These are phyloP conservation scores for Odontothrips loti DNA, from an alignment of 2,888 invertebrate species.

Conservation along the genomic window DNA sequence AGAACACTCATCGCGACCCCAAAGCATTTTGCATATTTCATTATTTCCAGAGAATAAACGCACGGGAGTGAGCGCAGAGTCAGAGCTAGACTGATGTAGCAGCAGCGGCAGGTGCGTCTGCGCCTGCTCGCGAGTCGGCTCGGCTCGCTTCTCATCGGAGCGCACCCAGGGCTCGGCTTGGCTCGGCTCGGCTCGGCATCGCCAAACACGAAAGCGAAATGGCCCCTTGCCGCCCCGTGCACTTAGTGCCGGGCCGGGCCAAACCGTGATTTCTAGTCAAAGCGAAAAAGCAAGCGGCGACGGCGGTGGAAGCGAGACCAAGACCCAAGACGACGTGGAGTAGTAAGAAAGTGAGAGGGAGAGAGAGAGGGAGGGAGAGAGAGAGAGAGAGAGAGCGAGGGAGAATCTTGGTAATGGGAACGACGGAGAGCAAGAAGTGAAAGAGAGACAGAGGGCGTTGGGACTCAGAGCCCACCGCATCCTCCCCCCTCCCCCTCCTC, in stretches of 20 bases:
- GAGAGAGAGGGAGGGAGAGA: not conserved
- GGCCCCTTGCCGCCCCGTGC: too few relatives aligned
- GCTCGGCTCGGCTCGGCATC: too few relatives aligned
- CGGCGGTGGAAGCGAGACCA: not conserved
- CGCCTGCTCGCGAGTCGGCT: not conserved
- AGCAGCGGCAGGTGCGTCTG: not conserved
- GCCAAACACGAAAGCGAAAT: too few relatives aligned
- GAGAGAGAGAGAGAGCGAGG: not conserved
- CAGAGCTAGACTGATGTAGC: not conserved
- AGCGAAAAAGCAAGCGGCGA: too few relatives aligned
- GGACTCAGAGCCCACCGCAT: too few relatives aligned
- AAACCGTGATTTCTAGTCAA: too few relatives aligned
- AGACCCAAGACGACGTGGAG: not conserved
- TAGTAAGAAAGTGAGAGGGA: not conserved
- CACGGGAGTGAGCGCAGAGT: not conserved
- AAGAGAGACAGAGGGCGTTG: not conserved
- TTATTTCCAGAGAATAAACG: not conserved
- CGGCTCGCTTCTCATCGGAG: too few relatives aligned
- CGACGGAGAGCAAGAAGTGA: too few relatives aligned
- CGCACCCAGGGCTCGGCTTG: too few relatives aligned
- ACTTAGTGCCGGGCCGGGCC: too few relatives aligned
- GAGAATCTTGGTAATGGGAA: too few relatives aligned
- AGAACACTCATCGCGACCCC: not conserved
- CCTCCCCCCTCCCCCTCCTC: too few relatives aligned
- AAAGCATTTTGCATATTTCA: slow-evolving; percentile 20